phyloP scores from a whole-genome alignment of 2,888 invertebrate species.

The Sphaerophoria taeniata region DNA sequence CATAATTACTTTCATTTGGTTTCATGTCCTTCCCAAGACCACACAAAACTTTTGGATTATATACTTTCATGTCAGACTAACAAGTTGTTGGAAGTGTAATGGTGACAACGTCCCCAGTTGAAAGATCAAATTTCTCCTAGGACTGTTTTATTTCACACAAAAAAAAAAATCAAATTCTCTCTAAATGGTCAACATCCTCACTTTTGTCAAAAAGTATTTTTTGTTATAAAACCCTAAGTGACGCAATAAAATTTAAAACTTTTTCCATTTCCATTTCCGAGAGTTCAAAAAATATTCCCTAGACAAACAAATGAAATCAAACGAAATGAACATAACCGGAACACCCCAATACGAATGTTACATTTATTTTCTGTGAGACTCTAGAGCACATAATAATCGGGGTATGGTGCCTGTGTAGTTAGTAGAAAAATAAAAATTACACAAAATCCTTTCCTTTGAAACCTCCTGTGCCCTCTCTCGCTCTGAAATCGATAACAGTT shows the following conservation, averaged over 20 bases:
- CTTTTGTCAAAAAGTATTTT: conserved; percentile 46
- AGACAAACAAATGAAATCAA: conserved; percentile 47
- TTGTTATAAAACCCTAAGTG: conserved; percentile 65
- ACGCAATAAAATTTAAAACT: conserved; percentile 69
- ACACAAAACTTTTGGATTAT: no score
- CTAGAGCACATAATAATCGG: not conserved
- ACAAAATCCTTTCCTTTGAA: conserved; percentile 61
- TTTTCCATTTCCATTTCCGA: conserved; percentile 40
- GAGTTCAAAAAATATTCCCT: conserved; percentile 53
- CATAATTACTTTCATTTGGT: no score
- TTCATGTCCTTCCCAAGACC: no score
- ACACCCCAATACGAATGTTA: conserved; percentile 20
- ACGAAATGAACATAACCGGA: conserved; percentile 2
- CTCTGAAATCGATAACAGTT: conserved; percentile 65
- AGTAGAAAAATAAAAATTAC: conserved; percentile 34
- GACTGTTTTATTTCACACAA: no score
- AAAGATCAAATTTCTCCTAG: no score
- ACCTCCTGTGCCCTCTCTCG: conserved; percentile 27
- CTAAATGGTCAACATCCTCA: conserved; percentile 63
- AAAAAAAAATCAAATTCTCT: no score
- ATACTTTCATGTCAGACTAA: no score
- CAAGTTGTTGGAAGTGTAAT: no score
- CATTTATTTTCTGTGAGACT: conserved; percentile 2
- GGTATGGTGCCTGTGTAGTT: conserved; percentile 29
- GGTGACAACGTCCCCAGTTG: no score